Percentiles rank a stretch among this genome's conserved stretches.
phyloP scores from a whole-genome alignment of 2,113 vertebrate species.

The Galemys pyrenaicus region DNA sequence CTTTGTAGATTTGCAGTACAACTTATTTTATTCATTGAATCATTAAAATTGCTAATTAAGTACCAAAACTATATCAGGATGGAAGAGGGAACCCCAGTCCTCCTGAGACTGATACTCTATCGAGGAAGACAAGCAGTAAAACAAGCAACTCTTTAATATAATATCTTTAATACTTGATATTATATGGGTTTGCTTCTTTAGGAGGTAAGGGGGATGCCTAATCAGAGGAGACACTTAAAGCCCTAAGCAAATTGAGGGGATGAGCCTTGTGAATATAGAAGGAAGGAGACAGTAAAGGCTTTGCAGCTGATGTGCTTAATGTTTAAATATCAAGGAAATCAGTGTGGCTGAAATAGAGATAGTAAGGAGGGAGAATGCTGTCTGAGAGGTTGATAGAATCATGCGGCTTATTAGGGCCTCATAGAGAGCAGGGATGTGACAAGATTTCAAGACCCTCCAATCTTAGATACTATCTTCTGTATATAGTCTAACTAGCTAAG shows the following conservation, averaged over 20 bases:
- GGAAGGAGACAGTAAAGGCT: neutral
- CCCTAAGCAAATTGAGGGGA: neutral
- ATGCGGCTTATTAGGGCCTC: neutral
- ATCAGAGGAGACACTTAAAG: neutral
- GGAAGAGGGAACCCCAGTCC: neutral
- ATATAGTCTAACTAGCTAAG: neutral
- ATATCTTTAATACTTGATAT: too few relatives aligned
- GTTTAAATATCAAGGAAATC: neutral
- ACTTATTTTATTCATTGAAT: neutral
- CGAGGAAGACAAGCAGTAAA: neutral
- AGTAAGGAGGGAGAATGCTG: neutral
- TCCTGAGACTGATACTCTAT: neutral
- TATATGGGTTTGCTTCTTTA: neutral
- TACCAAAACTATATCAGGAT: neutral
- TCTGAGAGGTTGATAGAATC: neutral
- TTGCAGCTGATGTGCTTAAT: too few relatives aligned
- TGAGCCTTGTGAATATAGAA: neutral
- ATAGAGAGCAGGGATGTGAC: neutral
- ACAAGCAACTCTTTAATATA: neutral
- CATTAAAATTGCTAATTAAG: neutral
- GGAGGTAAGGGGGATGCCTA: neutral
- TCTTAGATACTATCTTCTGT: neutral
- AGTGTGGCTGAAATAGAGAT: neutral
- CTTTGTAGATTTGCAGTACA: neutral
- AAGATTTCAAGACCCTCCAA: neutral